phyloP scores from a whole-genome alignment of 2,888 invertebrate genomes.

The Hypercompe scribonia region DNA sequence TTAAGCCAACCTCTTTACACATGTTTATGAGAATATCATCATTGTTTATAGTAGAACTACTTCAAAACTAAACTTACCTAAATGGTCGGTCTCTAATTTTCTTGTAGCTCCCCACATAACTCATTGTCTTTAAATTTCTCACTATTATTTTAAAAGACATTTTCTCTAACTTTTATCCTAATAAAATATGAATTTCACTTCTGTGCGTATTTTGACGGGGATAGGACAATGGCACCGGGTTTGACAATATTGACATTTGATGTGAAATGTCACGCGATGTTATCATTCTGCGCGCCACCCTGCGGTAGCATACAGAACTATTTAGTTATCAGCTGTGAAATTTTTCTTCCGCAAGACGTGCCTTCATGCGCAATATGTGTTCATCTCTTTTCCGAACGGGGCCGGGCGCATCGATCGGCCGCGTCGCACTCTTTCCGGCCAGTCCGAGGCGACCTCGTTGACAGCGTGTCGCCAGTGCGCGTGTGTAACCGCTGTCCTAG shows the following conservation, averaged over 20 bases:
- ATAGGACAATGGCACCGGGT: slow-evolving; percentile 41
- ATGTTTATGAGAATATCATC: background rate
- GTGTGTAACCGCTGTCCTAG: slow-evolving; percentile 72
- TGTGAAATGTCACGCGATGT: slow-evolving; percentile 57
- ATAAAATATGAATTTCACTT: background rate
- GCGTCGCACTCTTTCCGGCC: slow-evolving; percentile 76
- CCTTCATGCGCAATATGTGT: slow-evolving; percentile 80
- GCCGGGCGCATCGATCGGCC: slow-evolving; percentile 70
- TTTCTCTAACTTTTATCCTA: slow-evolving; percentile 35
- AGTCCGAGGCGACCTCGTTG: slow-evolving; percentile 70
- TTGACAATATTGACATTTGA: slow-evolving; percentile 31
- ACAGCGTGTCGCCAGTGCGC: slow-evolving; percentile 78
- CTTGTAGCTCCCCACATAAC: slow-evolving; percentile 77
- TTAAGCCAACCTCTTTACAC: background rate
- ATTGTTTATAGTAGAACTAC: background rate
- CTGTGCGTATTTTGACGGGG: slow-evolving; percentile 31
- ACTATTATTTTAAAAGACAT: slow-evolving; percentile 76
- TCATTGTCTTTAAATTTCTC: slow-evolving; percentile 72
- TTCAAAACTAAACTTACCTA: slow-evolving; percentile 61
- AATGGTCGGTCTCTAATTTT: slow-evolving; percentile 72
- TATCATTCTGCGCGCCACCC: slow-evolving; percentile 64
- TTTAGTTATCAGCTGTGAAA: slow-evolving; percentile 79
- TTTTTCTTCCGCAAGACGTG: slow-evolving; percentile 77
- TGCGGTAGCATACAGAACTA: slow-evolving; percentile 58
- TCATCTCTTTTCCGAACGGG: slow-evolving; percentile 80